Percentiles rank a stretch among this genome's conserved stretches.
Conservation (phyloP, 92 coral and sea anemone species). For the Virgularia gustaviana region DNA sequence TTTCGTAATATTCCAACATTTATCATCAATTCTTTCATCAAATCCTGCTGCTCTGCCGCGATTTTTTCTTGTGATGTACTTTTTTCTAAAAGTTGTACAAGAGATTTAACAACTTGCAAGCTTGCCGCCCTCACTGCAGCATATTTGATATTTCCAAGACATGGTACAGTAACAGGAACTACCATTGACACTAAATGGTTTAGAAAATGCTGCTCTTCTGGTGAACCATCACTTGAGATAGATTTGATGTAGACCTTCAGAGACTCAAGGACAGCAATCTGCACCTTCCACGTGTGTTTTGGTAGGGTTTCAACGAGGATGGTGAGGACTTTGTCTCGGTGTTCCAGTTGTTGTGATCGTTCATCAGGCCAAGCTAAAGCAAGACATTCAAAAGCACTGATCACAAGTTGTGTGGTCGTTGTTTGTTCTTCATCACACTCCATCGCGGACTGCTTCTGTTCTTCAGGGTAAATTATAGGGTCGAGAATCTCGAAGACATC, state of each 20-base stretch:
- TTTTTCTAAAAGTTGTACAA: background rate
- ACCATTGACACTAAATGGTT: background rate
- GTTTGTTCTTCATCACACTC: conserved; percentile 52
- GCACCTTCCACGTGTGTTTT: conserved; percentile 86
- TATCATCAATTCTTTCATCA: conserved; percentile 13
- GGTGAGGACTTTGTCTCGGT: background rate
- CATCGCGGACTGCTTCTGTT: conserved; percentile 26
- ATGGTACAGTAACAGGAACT: background rate
- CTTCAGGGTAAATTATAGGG: conserved; percentile 76
- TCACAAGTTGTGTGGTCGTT: conserved; percentile 61
- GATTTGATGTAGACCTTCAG: conserved; percentile 42
- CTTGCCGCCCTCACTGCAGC: conserved; percentile 24
- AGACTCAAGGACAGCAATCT: conserved; percentile 68
- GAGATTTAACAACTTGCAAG: conserved; percentile 11
- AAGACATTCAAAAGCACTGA: conserved; percentile 67
- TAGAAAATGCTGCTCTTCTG: background rate
- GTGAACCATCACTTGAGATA: background rate
- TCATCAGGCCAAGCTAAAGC: conserved; percentile 77
- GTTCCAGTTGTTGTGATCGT: conserved; percentile 12
- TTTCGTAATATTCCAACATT: conserved; percentile 14
- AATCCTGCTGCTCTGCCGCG: background rate
- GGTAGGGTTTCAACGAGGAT: conserved; percentile 59
- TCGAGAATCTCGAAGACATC: conserved; percentile 71
- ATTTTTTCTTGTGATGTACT: no score
- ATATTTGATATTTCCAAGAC: conserved; percentile 28